Evolutionary conservation across 2,888 invertebrate species (phyloP), one percentile per base, ranked within the genome.

Genomic region (Ditula angustiorana): DNA sequence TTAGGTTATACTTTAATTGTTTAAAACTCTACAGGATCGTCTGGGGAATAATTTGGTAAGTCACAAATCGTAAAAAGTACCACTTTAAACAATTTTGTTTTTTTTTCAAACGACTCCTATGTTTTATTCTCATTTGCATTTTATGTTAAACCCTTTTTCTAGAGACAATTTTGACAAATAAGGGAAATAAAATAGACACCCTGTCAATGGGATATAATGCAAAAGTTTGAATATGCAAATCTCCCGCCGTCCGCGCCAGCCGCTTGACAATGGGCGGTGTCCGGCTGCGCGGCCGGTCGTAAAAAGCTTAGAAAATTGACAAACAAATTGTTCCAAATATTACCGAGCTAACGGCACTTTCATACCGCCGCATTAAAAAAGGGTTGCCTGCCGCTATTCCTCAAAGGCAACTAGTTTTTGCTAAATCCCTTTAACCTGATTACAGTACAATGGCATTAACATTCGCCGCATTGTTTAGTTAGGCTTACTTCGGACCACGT

Each of bases 221-320:
- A 87, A 90, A 90, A 90, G 74, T 82, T 81, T 82, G 79, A 85
- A 83, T 90, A 92, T 92, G 91, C 91, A 91, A 92, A 92, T 88
- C 79, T 79, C 83, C 84, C 80, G 71, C 77, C 83, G 77, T 81
- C 64, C 63, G 66, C 26, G 46, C 16, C 41, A 19, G 69, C 71
- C 75, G n/a, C n/a, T n/a, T n/a, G 75, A 88, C 86, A 89, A 86
- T 80, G 78, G 81, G 67, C 75, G 73, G 75, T 79, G 80, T 80
- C 85, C 84, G 81, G 72, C 80, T 74, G 74, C 75, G 76, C 75
- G 61, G 79, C 67, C 74, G 33, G 77, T 82, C 80, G 81, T 91
- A 90, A 91, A 90, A 90, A 88, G 85, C 80, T 81, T 85, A 83
- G 80, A 84, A 79, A 82, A 82, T 67, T 74, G 67, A 86, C 87